phyloP scores from a whole-genome alignment of 1,140 invertebrate species.

The Aphaenogaster rudis region DNA sequence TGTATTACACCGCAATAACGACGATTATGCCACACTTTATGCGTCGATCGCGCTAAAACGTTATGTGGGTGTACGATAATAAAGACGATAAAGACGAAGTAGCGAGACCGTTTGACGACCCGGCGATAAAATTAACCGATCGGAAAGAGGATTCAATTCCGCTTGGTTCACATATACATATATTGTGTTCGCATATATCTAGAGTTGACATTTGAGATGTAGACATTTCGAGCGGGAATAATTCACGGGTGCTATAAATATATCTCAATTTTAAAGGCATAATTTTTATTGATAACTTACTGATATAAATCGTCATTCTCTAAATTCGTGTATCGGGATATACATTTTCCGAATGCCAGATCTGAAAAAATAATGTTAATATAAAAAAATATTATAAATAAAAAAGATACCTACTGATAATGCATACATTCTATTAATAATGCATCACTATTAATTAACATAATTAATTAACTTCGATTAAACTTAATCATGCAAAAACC shows the following conservation, averaged over 20 bases:
- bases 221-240: not conserved
- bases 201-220: not conserved
- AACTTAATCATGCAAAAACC: not conserved
- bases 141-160: not conserved
- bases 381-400: not conserved
- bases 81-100: constrained; percentile 30
- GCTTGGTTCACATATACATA: not conserved
- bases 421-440: not conserved
- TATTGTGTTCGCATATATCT: constrained; percentile 3
- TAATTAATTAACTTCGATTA: not conserved
- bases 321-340: constrained; percentile 89
- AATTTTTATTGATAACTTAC: constrained; percentile 83
- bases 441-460: not conserved
- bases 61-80: constrained; percentile 14
- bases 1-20: constrained; percentile 9
- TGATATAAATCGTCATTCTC: constrained; percentile 89
- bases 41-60: constrained; percentile 14
- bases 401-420: not conserved
- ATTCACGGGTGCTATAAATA: not conserved
- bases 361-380: constrained; percentile 87
- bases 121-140: constrained; percentile 35
- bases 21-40: not conserved
- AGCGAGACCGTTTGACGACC: constrained; percentile 36
- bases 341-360: constrained; percentile 94
- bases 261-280: not conserved